A percentile compares a stretch with the other conserved stretches of the same genome.
These are phyloP conservation scores for Opisthograptis luteolata DNA, from an alignment of 2,888 invertebrate species.

Conservation along the genomic window DNA sequence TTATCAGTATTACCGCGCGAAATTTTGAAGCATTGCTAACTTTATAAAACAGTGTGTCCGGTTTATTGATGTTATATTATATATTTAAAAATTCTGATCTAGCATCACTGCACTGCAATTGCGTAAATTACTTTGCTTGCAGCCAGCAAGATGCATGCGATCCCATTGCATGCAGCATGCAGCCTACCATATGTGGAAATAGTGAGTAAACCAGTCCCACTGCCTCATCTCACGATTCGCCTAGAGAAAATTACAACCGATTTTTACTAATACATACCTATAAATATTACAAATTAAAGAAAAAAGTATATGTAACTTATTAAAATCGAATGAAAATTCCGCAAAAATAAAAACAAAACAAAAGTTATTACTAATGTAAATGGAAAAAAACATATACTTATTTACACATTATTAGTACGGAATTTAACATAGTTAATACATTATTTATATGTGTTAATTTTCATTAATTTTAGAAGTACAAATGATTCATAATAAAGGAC, in stretches of 20 bases:
- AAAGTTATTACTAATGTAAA: too few species aligned
- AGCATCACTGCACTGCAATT: constrained; percentile 32
- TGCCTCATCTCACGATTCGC: constrained; percentile 54
- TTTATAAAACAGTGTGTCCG: too few species aligned
- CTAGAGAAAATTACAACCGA: constrained; percentile 57
- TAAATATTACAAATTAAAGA: background rate
- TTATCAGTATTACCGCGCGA: too few species aligned
- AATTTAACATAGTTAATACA: too few species aligned
- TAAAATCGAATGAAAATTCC: background rate
- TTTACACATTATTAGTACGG: too few species aligned
- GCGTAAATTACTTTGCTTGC: constrained; percentile 35
- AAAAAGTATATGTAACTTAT: background rate
- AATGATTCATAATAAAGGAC: constrained; percentile 47
- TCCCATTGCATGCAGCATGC: constrained; percentile 53
- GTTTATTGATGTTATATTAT: too few species aligned
- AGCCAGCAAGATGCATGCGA: constrained; percentile 45
- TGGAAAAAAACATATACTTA: too few species aligned
- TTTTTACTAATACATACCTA: constrained; percentile 10
- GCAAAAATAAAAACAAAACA: background rate
- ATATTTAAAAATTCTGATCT: too few species aligned
- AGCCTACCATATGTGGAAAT: constrained; percentile 66
- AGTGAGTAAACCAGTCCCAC: constrained; percentile 66
- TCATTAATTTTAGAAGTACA: too few species aligned
- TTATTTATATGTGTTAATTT: background rate
- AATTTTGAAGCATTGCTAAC: too few species aligned